These are phyloP conservation scores for Acrocephalus scirpaceus DNA, from an alignment of 2,797 vertebrate species.

Conservation along the genomic window DNA sequence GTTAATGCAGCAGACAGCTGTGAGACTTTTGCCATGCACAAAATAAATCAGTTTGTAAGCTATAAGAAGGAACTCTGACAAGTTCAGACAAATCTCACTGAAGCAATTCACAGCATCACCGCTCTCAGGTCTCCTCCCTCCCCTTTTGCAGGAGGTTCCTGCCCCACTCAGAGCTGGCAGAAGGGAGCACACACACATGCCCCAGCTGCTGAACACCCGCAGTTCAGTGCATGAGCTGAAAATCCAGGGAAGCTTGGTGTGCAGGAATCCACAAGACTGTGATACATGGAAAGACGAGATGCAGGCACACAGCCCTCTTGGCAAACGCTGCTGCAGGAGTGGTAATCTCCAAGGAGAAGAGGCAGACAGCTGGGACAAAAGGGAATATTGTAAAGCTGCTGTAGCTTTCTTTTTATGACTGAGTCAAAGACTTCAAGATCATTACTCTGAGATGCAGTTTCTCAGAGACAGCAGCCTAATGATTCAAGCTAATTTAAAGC, in stretches of 20 bases:
- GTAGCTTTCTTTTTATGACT: neutral
- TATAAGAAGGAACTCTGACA: conserved; percentile 22
- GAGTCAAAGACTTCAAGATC: neutral
- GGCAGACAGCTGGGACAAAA: neutral
- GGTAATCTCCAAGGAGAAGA: neutral
- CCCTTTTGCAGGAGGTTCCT: conserved; percentile 7
- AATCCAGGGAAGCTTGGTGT: neutral
- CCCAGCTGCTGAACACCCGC: neutral
- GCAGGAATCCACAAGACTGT: neutral
- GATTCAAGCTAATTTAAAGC: neutral
- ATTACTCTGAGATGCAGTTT: neutral
- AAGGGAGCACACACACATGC: neutral
- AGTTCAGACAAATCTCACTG: conserved; percentile 32
- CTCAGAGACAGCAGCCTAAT: neutral
- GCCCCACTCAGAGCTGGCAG: neutral
- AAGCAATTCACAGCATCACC: neutral
- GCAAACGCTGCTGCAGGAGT: neutral
- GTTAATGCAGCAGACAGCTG: neutral
- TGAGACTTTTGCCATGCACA: neutral
- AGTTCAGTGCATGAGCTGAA: neutral
- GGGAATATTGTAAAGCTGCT: neutral
- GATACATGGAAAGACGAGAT: neutral
- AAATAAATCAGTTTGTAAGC: conserved; percentile 7
- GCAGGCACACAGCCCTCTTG: neutral
- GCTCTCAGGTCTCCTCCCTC: conserved; percentile 12